Conservation (phyloP, 2,888 invertebrate genomes). For the Cephus pygmeus region DNA sequence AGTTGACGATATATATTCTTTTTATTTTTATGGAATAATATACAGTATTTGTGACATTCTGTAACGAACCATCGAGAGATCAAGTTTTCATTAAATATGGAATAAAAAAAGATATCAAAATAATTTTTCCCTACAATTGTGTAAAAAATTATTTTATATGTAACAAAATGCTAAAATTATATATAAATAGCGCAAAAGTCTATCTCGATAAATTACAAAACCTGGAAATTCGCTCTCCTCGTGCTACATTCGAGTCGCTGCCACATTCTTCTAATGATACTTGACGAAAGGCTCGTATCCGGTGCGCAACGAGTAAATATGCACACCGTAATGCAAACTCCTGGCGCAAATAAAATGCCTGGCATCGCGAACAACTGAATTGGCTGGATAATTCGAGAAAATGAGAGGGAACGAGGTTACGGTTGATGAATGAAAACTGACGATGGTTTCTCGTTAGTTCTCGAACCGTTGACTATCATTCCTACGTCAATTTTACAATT, state of each 20-base stretch:
- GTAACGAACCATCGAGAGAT: not conserved
- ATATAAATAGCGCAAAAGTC: not conserved
- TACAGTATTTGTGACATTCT: not conserved
- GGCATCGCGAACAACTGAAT: conserved; percentile 1
- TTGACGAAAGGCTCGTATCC: not conserved
- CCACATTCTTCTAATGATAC: not conserved
- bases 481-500: not conserved
- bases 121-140: not conserved
- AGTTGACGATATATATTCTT: not conserved
- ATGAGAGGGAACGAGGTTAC: conserved; percentile 4
- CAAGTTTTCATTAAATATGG: not conserved
- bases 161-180: not conserved
- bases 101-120: not conserved
- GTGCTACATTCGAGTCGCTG: not conserved
- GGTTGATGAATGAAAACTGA: not conserved
- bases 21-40: not conserved
- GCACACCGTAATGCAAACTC: not conserved
- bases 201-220: not conserved
- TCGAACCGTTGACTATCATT: not conserved
- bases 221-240: not conserved
- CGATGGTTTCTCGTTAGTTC: not conserved
- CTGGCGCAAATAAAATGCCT: not conserved
- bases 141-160: not conserved
- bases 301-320: not conserved
- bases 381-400: not conserved